Evolutionary conservation across 2,888 invertebrate genomes (phyloP), one percentile per base, ranked within the genome.

Genomic region (Acronicta psi): DNA sequence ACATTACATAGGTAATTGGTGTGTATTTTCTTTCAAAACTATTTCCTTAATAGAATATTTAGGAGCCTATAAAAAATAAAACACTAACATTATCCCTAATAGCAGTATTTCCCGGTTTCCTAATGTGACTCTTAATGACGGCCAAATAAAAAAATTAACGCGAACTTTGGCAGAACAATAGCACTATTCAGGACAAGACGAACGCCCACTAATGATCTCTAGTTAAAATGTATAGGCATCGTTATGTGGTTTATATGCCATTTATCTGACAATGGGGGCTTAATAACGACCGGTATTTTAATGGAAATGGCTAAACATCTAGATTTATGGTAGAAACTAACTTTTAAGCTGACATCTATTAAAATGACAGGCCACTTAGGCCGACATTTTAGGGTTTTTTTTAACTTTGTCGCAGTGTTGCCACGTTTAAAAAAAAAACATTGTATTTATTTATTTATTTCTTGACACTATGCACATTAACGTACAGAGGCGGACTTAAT

Each of bases 221-320:
- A 70, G 63, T 75, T 72, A 58, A 74, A 79, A 79, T 73, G 67
- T 75, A 77, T 80, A 60, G 66, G 41, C 51, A n/a, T 58, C 60
- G 66, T 79, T 75, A 66, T 46, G 53, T 51, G 62, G 61, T 66
- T 68, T 75, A 70, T 73, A 67, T 61, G 59, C 49, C 25, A 56
- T 61, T 69, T 55, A n/a, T 40, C 34, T 51, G 59, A 76, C 63
- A 62, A 64, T 53, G 61, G 46, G 18, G 16, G 40, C 43, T 55
- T 40, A 25, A 69, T 66, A 63, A 74, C 41, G 59, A 52, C 56
- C 44, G 34, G 51, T 23, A 8, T 41, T 44, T 47, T 54, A 69
- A 68, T 63, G 41, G 60, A 50, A 66, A 36, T 20, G 13, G 29
- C n/a, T 38, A 31, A 55, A 14, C 11, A 13, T 7, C 13, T 40